Conservation (phyloP, 1,140 invertebrate species). For the Bombus huntii region DNA sequence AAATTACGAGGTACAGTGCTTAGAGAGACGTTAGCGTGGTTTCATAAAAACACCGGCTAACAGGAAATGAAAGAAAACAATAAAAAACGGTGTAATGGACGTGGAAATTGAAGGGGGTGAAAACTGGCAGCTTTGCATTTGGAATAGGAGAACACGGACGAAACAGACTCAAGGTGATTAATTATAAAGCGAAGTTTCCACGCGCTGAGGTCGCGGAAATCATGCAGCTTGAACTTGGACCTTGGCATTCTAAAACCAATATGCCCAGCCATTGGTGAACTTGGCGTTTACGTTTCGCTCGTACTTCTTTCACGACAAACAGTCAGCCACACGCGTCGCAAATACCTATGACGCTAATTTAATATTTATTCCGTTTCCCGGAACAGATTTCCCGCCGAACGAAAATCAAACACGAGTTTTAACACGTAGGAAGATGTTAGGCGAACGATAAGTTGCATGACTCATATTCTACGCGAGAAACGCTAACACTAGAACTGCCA, state of each 20-base stretch:
- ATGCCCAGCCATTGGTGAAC: neutral
- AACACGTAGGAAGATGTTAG: too few relatives aligned
- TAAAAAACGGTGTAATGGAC: conserved; percentile 3
- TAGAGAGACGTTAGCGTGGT: neutral
- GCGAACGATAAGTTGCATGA: too few relatives aligned
- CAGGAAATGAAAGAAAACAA: neutral
- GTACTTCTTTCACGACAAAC: neutral
- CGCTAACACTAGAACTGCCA: too few relatives aligned
- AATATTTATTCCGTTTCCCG: neutral
- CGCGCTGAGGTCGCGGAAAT: conserved; percentile 21
- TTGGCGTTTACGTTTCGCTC: neutral
- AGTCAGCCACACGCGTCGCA: too few relatives aligned
- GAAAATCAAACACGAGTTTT: too few relatives aligned
- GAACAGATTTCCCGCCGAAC: too few relatives aligned
- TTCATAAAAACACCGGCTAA: neutral
- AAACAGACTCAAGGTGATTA: conserved; percentile 36
- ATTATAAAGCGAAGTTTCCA: conserved; percentile 33
- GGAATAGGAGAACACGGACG: neutral
- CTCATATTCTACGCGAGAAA: too few relatives aligned
- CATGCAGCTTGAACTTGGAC: conserved; percentile 32
- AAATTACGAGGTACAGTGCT: neutral
- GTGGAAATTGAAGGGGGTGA: conserved; percentile 22
- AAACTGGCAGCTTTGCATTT: conserved; percentile 36
- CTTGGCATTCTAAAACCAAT: conserved; percentile 31
- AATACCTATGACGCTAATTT: neutral